A percentile compares a stretch with the other conserved stretches of the same genome.
These are phyloP conservation scores for Pogonus chalceus DNA, from an alignment of 1,140 invertebrate genomes.

Conservation along the genomic window DNA sequence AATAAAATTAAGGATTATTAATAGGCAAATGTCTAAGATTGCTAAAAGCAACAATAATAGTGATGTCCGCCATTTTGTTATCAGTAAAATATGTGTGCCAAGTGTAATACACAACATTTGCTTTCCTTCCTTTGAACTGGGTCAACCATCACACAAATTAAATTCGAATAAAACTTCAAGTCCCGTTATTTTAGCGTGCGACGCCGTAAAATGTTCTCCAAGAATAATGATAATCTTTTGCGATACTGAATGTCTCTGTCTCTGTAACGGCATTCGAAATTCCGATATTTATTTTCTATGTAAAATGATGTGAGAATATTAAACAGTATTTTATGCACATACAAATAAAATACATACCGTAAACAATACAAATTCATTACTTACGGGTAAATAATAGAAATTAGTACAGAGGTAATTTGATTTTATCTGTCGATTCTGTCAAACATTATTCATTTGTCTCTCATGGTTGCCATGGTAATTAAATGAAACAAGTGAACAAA, in stretches of 20 bases:
- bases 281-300: too few relatives aligned
- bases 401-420: too few relatives aligned
- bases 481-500: too few relatives aligned
- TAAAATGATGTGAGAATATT: too few relatives aligned
- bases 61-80: background rate
- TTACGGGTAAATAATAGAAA: too few relatives aligned
- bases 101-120: background rate
- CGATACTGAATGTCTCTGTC: too few relatives aligned
- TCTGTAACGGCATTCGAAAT: too few relatives aligned
- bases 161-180: background rate
- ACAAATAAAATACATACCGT: background rate
- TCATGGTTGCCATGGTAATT: too few relatives aligned
- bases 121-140: background rate
- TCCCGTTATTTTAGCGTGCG: background rate
- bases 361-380: background rate
- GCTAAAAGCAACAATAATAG: background rate
- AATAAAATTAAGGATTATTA: background rate
- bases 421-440: too few relatives aligned
- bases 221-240: too few relatives aligned
- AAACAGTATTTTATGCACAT: background rate
- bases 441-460: too few relatives aligned
- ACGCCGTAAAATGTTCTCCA: background rate
- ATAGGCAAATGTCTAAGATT: background rate
- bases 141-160: background rate
- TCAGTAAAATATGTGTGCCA: background rate